Conservation (phyloP, 2,888 invertebrate genomes). For the Mesochorus sp. region DNA sequence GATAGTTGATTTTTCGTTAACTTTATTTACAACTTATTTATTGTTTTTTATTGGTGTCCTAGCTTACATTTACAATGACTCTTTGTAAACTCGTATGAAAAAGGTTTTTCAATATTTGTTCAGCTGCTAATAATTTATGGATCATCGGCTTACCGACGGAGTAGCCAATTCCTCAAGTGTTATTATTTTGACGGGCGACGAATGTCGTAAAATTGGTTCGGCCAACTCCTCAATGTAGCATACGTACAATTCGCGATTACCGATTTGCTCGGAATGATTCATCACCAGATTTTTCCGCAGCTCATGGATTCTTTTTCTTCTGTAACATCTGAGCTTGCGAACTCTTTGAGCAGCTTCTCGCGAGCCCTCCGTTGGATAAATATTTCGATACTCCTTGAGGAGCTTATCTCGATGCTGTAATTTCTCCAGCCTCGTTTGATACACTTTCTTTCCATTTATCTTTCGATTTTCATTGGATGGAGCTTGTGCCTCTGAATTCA, state of each 20-base stretch:
- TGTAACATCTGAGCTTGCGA: slow-evolving; percentile 10
- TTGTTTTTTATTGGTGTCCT: too few relatives aligned
- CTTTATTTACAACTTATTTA: too few relatives aligned
- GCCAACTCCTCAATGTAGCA: slow-evolving; percentile 47
- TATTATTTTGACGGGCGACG: slow-evolving; percentile 29
- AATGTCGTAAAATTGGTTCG: slow-evolving; percentile 6
- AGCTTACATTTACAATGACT: too few relatives aligned
- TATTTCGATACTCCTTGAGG: slow-evolving; percentile 9
- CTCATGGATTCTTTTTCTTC: slow-evolving; percentile 27
- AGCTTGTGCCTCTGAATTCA: neutral
- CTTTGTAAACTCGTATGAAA: too few relatives aligned
- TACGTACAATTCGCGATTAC: slow-evolving; percentile 23
- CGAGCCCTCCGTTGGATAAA: slow-evolving; percentile 19
- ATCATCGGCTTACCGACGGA: slow-evolving; percentile 31
- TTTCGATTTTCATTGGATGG: neutral
- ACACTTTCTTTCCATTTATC: neutral
- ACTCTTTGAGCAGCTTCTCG: slow-evolving; percentile 5
- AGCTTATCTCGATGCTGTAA: slow-evolving; percentile 29
- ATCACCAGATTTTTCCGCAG: neutral
- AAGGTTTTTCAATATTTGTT: too few relatives aligned
- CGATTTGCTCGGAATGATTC: neutral
- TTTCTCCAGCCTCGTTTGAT: slow-evolving; percentile 20
- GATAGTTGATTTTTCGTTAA: too few relatives aligned
- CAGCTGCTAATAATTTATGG: neutral
- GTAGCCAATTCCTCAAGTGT: slow-evolving; percentile 44